These are phyloP conservation scores for Sinelater perroti DNA, from an alignment of 2,888 invertebrate species.

Conservation along the genomic window DNA sequence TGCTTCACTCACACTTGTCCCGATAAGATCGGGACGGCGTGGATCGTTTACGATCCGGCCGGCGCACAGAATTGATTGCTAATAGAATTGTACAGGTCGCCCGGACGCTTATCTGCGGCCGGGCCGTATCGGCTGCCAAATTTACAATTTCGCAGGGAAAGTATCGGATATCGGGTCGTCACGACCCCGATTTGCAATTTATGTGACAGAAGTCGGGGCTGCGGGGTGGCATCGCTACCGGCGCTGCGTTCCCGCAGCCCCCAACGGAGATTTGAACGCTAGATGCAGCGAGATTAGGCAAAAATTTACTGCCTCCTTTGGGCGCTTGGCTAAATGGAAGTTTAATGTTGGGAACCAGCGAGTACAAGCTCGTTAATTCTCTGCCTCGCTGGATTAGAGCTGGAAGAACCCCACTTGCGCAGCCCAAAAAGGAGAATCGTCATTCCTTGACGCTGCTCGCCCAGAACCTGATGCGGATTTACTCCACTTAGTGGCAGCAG, in stretches of 20 bases:
- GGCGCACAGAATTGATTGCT: conserved; percentile 32
- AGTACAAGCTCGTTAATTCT: not conserved
- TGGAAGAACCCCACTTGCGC: no score
- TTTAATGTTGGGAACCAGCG: conserved; percentile 9
- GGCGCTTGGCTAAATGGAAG: conserved; percentile 15
- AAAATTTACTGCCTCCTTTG: not conserved
- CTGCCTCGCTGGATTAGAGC: not conserved
- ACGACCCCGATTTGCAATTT: conserved; percentile 14
- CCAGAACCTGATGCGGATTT: no score
- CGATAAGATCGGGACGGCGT: conserved; percentile 34
- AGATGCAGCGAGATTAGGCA: not conserved
- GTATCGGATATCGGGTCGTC: conserved; percentile 4
- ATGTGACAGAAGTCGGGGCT: conserved; percentile 31
- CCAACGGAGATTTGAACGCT: conserved; percentile 13
- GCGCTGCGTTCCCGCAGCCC: conserved; percentile 18
- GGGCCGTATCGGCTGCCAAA: not conserved
- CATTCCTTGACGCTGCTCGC: no score
- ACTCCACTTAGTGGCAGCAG: no score
- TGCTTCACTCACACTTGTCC: conserved; percentile 38
- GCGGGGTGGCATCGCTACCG: conserved; percentile 24
- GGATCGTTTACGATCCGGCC: conserved; percentile 35
- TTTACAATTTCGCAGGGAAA: not conserved
- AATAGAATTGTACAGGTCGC: conserved; percentile 30
- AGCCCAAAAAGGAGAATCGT: no score
- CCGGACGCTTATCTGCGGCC: not conserved